Conservation (phyloP, 2,113 vertebrate genomes). For the Percina caprodes region DNA sequence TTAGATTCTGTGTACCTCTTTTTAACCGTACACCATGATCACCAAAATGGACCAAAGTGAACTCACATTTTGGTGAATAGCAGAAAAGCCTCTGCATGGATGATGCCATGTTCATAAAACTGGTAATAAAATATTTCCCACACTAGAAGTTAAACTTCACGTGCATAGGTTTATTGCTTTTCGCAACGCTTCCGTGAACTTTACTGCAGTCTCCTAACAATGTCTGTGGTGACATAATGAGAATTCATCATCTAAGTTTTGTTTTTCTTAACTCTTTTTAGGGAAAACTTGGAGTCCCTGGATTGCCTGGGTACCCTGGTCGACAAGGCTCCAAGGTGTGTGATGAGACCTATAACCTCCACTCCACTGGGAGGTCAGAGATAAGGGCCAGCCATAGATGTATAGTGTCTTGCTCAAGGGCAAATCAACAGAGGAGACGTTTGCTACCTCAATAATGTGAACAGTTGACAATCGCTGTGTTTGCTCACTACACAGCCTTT, state of each 20-base stretch:
- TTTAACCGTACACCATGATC: neutral
- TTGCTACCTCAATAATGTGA: neutral
- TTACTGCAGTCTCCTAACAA: conserved; percentile 7
- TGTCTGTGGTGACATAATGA: conserved; percentile 34
- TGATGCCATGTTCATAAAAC: conserved; percentile 52
- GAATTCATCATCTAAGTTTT: conserved; percentile 35
- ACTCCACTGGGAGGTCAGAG: neutral
- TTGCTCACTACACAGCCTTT: neutral
- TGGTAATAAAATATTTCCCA: conserved; percentile 10
- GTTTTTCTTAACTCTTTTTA: conserved; percentile 65
- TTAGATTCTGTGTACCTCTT: conserved; percentile 11
- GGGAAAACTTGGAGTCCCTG: conserved; percentile 99
- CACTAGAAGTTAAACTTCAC: conserved; percentile 26
- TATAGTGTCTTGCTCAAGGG: neutral
- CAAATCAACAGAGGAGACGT: neutral
- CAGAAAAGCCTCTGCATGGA: neutral
- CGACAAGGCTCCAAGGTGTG: conserved; percentile 95
- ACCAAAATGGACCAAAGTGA: conserved; percentile 16
- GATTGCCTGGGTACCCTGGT: conserved; percentile 96
- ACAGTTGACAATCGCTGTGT: neutral
- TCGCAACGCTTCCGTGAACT: conserved; percentile 36
- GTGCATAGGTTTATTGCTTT: conserved; percentile 37
- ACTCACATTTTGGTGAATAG: conserved; percentile 21
- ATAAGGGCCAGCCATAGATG: neutral
- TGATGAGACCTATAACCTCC: conserved; percentile 9